Conservation (phyloP, 2,888 invertebrate species). For the Melanchra persicariae region DNA sequence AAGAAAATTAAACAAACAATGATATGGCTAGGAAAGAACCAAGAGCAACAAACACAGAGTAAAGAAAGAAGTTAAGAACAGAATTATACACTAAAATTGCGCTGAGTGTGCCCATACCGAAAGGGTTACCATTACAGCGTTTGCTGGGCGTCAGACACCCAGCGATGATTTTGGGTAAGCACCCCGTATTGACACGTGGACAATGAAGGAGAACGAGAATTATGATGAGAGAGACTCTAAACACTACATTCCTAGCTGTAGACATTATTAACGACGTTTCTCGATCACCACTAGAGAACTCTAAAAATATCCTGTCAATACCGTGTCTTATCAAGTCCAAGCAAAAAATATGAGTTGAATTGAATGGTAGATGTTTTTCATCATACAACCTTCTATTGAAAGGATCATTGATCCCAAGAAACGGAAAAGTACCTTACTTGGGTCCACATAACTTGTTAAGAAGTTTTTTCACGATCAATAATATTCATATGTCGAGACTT, state of each 20-base stretch:
- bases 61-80: too few species aligned
- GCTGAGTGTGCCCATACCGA: too few species aligned
- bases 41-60: too few species aligned
- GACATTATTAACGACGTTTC: not conserved
- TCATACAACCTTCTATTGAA: conserved; percentile 43
- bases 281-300: conserved; percentile 9
- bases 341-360: conserved; percentile 52
- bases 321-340: conserved; percentile 20
- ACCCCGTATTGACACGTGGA: too few species aligned
- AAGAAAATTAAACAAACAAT: too few species aligned
- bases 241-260: not conserved
- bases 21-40: too few species aligned
- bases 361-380: conserved; percentile 53
- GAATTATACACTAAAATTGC: too few species aligned
- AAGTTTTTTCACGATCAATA: conserved; percentile 38
- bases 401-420: conserved; percentile 47
- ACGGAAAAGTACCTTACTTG: conserved; percentile 48
- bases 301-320: conserved; percentile 49
- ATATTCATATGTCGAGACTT: conserved; percentile 30
- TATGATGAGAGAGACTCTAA: not conserved
- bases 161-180: too few species aligned
- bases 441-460: conserved; percentile 24
- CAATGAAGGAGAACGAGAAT: not conserved
- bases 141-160: too few species aligned
- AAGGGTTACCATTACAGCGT: too few species aligned